Base-by-base conservation (phyloP, 2,113 vertebrate species). In the Gopherus flavomarginatus region DNA sequence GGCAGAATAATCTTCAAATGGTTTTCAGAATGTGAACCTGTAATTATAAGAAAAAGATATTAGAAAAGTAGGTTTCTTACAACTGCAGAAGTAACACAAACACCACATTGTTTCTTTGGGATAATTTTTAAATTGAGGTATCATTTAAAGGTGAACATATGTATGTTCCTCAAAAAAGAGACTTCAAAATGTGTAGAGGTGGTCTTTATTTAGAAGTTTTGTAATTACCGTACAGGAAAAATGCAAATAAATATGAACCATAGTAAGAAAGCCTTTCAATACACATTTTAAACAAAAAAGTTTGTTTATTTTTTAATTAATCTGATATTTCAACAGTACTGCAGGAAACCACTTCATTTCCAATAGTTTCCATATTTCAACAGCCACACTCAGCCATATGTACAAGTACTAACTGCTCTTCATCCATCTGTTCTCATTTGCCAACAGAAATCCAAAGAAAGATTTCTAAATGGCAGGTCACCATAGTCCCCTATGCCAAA, bases 311-410 rank as follows among this genome's bases (percentile, higher is more conserved):
- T 57, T 65, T 81, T 91, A 95, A 90, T 91, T 94, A 59, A 31
- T 59, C 88, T 93, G 54, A 91, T 97, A 86, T 75, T 96, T 88
- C 94, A 96, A 84, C 80, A 94, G 95, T 85, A 90, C 95, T 96
- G 97, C 94, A 96, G 95, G 96, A 97, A 97, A 93, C 54, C 95
- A 91, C 94, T 97, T 97, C 79, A 91, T 91, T 97, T 14, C 96
- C 96, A 97, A 97, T 93, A 97, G 92, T 87, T 97, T 96, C 96
- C 97, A 96, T 96, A 96, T 97, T 97, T 97, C 92, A 85, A 88
- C 88, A 97, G 94, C 65, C 17, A 72, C n/a, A 72, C 4, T 38
- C 35, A 72, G 65, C 96, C 95, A 94, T 97, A 97, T 97, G 96
- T 24, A 97, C 49, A 80, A 96, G 93, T 90, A 91, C 93, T 95